Conservation (phyloP, 2,797 vertebrate species). For the Siniperca obscura region DNA sequence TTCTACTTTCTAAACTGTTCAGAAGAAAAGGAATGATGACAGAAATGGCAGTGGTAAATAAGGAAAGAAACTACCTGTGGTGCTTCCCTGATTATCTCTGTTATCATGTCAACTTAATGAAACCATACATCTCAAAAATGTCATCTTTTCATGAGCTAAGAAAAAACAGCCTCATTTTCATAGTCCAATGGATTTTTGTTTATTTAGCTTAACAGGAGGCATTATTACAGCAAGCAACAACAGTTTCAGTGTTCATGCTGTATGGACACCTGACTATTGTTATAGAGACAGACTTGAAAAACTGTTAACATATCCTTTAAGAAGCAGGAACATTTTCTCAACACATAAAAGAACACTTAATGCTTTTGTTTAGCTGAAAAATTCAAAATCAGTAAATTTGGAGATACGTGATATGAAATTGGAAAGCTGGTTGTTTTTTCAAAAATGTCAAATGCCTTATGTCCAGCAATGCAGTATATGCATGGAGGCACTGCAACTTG, state of each 20-base stretch:
- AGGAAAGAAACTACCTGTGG: background rate
- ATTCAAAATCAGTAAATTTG: background rate
- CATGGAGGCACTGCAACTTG: background rate
- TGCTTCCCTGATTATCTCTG: background rate
- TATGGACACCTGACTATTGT: too few species aligned
- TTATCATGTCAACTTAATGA: background rate
- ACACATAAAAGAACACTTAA: background rate
- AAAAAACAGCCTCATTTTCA: background rate
- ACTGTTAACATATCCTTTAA: background rate
- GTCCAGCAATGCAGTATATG: background rate
- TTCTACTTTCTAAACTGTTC: background rate
- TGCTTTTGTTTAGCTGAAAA: background rate
- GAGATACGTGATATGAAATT: background rate
- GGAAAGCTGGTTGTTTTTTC: background rate
- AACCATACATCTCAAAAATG: background rate
- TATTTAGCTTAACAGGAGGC: background rate
- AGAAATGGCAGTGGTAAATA: background rate
- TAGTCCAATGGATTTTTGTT: background rate
- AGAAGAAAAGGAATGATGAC: background rate
- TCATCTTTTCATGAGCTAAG: background rate
- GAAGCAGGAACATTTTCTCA: background rate
- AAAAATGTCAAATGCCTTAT: background rate
- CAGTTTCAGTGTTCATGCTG: too few species aligned
- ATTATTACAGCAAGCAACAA: background rate
- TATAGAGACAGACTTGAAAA: background rate